Conservation (phyloP, 2,113 vertebrate genomes). For the Colius striatus region DNA sequence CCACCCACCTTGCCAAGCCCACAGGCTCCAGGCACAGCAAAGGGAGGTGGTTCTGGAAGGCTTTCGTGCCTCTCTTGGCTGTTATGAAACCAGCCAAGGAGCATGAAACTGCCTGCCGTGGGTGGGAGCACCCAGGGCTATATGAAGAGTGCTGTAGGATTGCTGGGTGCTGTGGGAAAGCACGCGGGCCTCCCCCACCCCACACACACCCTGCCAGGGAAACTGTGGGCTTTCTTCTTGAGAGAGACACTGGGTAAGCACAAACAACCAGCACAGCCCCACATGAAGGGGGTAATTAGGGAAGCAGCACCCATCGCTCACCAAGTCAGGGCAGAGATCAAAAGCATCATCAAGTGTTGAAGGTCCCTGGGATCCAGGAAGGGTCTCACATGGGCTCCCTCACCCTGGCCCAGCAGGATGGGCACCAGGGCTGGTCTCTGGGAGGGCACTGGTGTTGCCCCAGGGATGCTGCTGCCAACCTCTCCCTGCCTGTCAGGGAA, state of each 20-base stretch:
- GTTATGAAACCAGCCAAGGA: conserved; percentile 53
- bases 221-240: neutral
- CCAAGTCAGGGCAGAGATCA: conserved; percentile 42
- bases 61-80: conserved; percentile 6
- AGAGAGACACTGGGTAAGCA: neutral
- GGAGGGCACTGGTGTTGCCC: neutral
- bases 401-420: rapidly evolving
- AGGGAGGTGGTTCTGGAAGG: neutral
- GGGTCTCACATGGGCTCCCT: neutral
- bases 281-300: conserved; percentile 43
- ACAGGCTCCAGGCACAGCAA: rapidly evolving
- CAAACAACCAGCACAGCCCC: neutral
- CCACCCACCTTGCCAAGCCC: rapidly evolving
- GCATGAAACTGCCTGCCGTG: conserved; percentile 47
- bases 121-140: conserved; percentile 64
- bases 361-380: rapidly evolving
- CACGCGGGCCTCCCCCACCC: conserved; percentile 28
- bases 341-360: neutral
- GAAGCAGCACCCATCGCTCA: neutral
- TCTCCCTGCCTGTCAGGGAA: neutral
- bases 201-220: neutral
- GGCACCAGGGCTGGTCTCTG: rapidly evolving
- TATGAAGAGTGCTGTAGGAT: neutral
- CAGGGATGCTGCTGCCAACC: neutral
- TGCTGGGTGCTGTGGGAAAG: conserved; percentile 28